phyloP scores from a whole-genome alignment of 2,888 invertebrate genomes.

The Pristionchus japonicus region DNA sequence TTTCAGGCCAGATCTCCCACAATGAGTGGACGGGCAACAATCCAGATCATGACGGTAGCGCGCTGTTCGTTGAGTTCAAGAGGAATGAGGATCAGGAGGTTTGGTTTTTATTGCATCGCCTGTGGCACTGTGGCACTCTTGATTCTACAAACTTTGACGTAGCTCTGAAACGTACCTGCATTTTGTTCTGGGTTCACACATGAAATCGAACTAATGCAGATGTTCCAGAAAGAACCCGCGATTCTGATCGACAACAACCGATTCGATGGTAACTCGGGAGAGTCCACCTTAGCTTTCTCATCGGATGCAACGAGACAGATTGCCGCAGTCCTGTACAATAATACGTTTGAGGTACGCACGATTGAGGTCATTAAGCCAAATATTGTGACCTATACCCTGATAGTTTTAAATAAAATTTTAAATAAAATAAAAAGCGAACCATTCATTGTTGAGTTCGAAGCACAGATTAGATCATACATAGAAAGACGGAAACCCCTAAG shows the following conservation, averaged over 20 bases:
- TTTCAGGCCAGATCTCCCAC: not conserved
- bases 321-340: not conserved
- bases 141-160: no score
- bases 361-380: no score
- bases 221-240: constrained; percentile 16
- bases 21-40: constrained; percentile 34
- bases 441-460: no score
- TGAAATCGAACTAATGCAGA: no score
- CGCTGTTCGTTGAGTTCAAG: constrained; percentile 39
- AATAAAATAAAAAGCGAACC: no score
- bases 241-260: constrained; percentile 15
- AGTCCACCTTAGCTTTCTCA: constrained; percentile 20
- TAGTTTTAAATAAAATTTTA: no score
- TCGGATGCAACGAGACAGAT: not conserved
- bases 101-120: not conserved
- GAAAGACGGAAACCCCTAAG: no score
- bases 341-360: not conserved
- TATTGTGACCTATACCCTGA: no score
- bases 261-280: constrained; percentile 16
- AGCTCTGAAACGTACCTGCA: no score
- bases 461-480: no score
- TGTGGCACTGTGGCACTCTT: not conserved
- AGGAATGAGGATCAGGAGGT: not conserved
- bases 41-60: not conserved
- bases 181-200: no score